Base-by-base conservation (phyloP, 1,140 invertebrate species). In the Meteorus sp. region DNA sequence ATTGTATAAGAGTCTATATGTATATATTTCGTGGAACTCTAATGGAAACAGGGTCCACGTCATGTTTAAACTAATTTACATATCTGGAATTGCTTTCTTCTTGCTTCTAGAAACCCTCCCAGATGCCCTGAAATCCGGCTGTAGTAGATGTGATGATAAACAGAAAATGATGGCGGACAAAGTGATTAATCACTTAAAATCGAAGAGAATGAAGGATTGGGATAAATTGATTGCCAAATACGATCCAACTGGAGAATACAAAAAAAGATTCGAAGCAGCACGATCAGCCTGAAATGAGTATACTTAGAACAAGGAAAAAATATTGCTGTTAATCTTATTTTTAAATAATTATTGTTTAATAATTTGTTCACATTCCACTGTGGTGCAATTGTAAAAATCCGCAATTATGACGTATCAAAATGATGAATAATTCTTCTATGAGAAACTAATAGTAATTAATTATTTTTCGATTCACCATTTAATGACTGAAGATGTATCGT, bases 211-310 rank as follows among this genome's bases (percentile, higher is more conserved):
- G 1, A 66, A 45, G 19, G 79, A 81, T 45, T 82, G 78, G 79
- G 70, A 75, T 1, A 61, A 66, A 43, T 66, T 82, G 2, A 20
- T 72, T 5, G 55, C 59, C 11, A 81, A 77, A 59, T 82, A 75
- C 29, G 81, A 82, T 50, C 79, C 81, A 2, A 60, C 69, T 27
- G 74, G 76, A n/a, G 69, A 77, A 59, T 80, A 77, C 44, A 67
- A 73, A 48, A 76, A 64, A 45, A 70, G 67, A 20, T 80, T 61
- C 11, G 70, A 78, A 20, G 39, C 60, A 3, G 7, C 35, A 2
- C 41, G 58, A 43, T 11, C 47, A n/a, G 37, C 22, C 5, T 56
- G 56, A 23, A 60, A 60, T 9, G 23, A n/a, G n/a, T n/a, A n/a
- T n/a, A n/a, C 9, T 56, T 65, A 55, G 27, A 27, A 27, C 13